phyloP scores from a whole-genome alignment of 2,888 invertebrate species.

The Sarcophaga caerulescens region DNA sequence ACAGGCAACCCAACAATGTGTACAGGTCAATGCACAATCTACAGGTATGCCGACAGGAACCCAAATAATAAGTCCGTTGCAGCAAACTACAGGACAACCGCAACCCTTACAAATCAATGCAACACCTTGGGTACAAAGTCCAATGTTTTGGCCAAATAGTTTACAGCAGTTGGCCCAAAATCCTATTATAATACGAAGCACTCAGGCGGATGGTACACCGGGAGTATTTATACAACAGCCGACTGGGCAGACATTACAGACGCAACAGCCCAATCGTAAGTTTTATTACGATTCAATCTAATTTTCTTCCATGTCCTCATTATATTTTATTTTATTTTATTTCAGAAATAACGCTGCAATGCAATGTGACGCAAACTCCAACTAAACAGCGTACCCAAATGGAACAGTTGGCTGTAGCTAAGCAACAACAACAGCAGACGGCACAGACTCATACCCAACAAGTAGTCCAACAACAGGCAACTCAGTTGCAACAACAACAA shows the following conservation, averaged over 20 bases:
- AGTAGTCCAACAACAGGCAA: slow-evolving; percentile 70
- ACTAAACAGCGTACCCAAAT: slow-evolving; percentile 82
- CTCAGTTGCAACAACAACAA: slow-evolving; percentile 76
- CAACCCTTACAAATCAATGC: slow-evolving; percentile 89
- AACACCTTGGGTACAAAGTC: slow-evolving; percentile 87
- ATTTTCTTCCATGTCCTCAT: not conserved
- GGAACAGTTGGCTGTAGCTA: slow-evolving; percentile 81
- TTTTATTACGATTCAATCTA: slow-evolving; percentile 58
- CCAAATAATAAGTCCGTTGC: slow-evolving; percentile 88
- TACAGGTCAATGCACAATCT: slow-evolving; percentile 85
- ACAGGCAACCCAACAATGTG: slow-evolving; percentile 86
- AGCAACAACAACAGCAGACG: slow-evolving; percentile 72
- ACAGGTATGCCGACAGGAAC: slow-evolving; percentile 86
- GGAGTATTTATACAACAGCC: slow-evolving; percentile 93
- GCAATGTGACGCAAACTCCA: slow-evolving; percentile 78
- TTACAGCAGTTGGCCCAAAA: slow-evolving; percentile 88
- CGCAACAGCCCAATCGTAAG: slow-evolving; percentile 86
- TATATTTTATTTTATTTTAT: not conserved
- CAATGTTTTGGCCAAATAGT: slow-evolving; percentile 89
- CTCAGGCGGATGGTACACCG: slow-evolving; percentile 87
- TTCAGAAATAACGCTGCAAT: slow-evolving; percentile 79
- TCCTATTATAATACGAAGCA: slow-evolving; percentile 89
- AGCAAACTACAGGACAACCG: slow-evolving; percentile 83
- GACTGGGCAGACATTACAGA: slow-evolving; percentile 83
- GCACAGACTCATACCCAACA: slow-evolving; percentile 63